Percentiles rank a stretch among this genome's conserved stretches.
phyloP scores from a whole-genome alignment of 2,888 invertebrate species.

The Dicycla oo region DNA sequence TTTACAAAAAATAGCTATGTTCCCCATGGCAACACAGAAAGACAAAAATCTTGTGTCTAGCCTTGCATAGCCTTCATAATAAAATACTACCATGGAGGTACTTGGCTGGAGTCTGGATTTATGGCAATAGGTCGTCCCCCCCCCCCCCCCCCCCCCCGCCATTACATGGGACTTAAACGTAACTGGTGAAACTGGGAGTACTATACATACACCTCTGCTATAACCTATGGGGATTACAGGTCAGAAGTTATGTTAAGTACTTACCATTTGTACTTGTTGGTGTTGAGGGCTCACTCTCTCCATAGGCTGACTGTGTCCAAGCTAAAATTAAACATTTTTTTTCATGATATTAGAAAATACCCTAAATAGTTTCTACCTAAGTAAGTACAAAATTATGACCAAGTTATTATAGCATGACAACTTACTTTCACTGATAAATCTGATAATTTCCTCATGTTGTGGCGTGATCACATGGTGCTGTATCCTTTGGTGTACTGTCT shows the following conservation, averaged over 20 bases:
- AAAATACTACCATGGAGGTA: not conserved
- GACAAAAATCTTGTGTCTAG: too few relatives aligned
- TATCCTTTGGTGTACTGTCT: slow-evolving; percentile 91
- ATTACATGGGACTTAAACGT: too few relatives aligned
- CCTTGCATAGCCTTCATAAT: slow-evolving; percentile 3
- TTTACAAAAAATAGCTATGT: not conserved
- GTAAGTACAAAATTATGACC: not conserved
- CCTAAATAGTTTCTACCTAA: not conserved
- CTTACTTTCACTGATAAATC: slow-evolving; percentile 96
- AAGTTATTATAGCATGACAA: slow-evolving; percentile 61
- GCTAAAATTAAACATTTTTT: slow-evolving; percentile 84
- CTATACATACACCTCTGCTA: too few relatives aligned
- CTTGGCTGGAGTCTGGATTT: too few relatives aligned
- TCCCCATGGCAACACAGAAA: not conserved
- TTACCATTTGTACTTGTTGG: slow-evolving; percentile 88
- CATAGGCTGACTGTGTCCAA: slow-evolving; percentile 92
- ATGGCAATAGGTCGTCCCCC: too few relatives aligned
- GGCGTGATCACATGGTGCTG: slow-evolving; percentile 92
- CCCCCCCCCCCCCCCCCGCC: too few relatives aligned
- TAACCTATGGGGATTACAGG: too few relatives aligned
- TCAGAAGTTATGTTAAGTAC: slow-evolving; percentile 33
- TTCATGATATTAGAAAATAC: not conserved
- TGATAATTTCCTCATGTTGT: slow-evolving; percentile 96
- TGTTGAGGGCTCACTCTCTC: slow-evolving; percentile 89
- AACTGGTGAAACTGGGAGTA: too few relatives aligned